Conservation (phyloP, 2,113 vertebrate genomes). For the Mormyrus iriodes region DNA sequence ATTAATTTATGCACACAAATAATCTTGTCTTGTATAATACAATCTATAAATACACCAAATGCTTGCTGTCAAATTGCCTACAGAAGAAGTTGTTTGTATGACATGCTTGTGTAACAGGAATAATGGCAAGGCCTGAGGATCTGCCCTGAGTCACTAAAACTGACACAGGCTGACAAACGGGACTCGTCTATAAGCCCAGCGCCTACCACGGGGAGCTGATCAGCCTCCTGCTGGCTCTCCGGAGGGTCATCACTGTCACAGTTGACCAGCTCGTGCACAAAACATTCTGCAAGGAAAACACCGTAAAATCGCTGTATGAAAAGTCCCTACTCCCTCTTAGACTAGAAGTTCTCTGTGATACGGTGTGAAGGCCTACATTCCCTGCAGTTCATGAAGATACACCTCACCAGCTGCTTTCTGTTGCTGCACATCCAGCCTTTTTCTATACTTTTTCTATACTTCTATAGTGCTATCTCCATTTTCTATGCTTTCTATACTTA, state of each 20-base stretch:
- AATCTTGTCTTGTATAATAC: neutral
- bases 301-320: neutral
- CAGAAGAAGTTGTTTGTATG: neutral
- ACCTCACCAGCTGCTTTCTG: neutral
- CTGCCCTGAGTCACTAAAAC: neutral
- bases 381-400: neutral
- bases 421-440: neutral
- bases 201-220: neutral
- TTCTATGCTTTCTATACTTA: neutral
- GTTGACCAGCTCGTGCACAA: neutral
- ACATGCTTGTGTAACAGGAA: neutral
- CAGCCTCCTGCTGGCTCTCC: neutral
- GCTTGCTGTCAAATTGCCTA: neutral
- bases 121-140: neutral
- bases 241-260: neutral
- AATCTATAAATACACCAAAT: neutral
- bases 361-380: neutral
- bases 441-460: too few species aligned
- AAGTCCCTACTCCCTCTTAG: neutral
- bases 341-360: neutral
- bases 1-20: neutral
- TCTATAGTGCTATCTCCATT: too few species aligned
- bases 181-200: neutral
- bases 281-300: neutral
- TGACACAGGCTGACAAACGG: neutral